Evolutionary conservation across 2,113 vertebrate species (phyloP).

Genomic region (Chlorodrepanis virens): DNA sequence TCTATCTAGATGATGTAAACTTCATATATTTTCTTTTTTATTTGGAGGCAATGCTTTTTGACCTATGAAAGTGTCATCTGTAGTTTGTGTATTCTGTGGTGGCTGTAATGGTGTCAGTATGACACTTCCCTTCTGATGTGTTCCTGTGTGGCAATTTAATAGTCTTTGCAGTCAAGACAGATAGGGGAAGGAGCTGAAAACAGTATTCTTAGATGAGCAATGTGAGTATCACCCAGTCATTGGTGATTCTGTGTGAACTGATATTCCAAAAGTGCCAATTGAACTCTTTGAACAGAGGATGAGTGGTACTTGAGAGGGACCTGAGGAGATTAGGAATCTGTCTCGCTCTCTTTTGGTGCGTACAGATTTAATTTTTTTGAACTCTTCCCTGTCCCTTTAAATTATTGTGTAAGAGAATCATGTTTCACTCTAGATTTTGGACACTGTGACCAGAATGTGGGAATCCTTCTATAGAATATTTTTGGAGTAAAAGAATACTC

Average conservation of each 20-base stretch:
- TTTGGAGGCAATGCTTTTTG: neutral
- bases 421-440: neutral
- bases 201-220: neutral
- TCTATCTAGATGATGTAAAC: neutral
- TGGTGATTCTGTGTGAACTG: neutral
- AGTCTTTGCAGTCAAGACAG: neutral
- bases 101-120: neutral
- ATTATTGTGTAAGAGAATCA: neutral
- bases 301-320: neutral
- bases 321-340: neutral
- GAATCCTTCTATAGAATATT: neutral
- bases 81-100: neutral
- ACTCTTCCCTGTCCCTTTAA: neutral
- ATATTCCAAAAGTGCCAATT: neutral
- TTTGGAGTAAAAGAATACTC: neutral
- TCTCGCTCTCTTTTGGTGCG: neutral
- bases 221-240: neutral
- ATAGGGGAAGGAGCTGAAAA: neutral
- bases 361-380: neutral
- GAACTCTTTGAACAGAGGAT: neutral
- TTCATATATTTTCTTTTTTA: neutral
- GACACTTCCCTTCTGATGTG: neutral
- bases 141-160: neutral
- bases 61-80: neutral
- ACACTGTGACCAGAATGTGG: neutral